Evolutionary conservation across 1,140 invertebrate species (phyloP).

Genomic region (Seison nebaliae): DNA sequence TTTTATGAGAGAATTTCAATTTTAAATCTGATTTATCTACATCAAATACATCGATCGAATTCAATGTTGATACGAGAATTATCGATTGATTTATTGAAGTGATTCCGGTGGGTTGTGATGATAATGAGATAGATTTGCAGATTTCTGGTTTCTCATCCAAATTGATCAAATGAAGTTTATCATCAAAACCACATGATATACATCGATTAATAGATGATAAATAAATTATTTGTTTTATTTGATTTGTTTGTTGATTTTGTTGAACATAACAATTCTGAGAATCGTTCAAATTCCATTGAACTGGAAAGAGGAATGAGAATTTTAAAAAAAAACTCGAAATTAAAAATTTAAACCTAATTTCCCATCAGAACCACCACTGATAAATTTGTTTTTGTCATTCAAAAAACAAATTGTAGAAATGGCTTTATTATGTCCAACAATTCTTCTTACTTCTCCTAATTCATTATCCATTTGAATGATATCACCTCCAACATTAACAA

Average conservation of each 20-base stretch:
- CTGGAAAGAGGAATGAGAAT: no score
- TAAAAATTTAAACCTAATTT: no score
- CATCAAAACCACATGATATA: constrained; percentile 4
- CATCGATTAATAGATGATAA: not conserved
- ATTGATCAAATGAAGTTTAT: constrained; percentile 5
- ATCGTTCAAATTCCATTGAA: no score
- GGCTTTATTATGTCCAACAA: constrained; percentile 42
- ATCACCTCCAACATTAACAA: constrained; percentile 70
- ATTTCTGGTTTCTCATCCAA: not conserved
- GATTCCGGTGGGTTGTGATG: not conserved
- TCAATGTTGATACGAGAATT: not conserved
- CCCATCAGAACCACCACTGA: no score
- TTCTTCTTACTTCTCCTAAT: constrained; percentile 47
- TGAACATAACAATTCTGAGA: no score
- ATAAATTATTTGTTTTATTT: constrained; percentile 6
- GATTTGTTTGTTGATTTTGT: constrained; percentile 10
- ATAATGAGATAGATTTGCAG: no score
- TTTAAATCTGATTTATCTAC: no score
- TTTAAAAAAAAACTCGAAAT: no score
- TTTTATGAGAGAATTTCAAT: no score
- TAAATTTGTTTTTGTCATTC: not conserved
- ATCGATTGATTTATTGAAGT: not conserved
- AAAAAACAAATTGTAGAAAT: not conserved
- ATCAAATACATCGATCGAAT: no score
- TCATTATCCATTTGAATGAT: constrained; percentile 73